A percentile compares a stretch with the other conserved stretches of the same genome.
phyloP scores from a whole-genome alignment of 53 echinoderm and acorn worm genomes.

The Stichopus horrens region DNA sequence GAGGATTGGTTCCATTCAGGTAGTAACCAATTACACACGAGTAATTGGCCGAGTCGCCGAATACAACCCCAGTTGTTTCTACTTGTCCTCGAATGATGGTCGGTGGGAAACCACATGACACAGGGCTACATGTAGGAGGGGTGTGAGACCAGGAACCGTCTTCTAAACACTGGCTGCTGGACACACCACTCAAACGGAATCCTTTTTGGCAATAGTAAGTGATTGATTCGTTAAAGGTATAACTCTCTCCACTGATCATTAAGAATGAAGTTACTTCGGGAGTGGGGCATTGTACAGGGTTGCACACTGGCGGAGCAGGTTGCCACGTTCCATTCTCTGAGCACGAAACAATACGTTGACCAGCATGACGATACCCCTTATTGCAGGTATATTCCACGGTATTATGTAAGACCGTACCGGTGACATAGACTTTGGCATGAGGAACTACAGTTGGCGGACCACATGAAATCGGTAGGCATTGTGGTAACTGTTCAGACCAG shows the following conservation, averaged over 20 bases:
- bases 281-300: slow-evolving; percentile 53
- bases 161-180: slow-evolving; percentile 52
- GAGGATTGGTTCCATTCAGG: slow-evolving; percentile 49
- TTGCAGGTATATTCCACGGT: slow-evolving; percentile 68
- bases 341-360: slow-evolving; percentile 37
- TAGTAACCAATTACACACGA: slow-evolving; percentile 64
- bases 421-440: slow-evolving; percentile 45
- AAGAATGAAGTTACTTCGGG: slow-evolving; percentile 35
- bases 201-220: slow-evolving; percentile 52
- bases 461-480: slow-evolving; percentile 64
- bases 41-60: slow-evolving; percentile 18
- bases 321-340: slow-evolving; percentile 55
- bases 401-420: slow-evolving; percentile 26
- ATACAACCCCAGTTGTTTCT: slow-evolving; percentile 17
- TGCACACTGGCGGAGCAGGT: slow-evolving; percentile 39
- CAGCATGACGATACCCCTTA: slow-evolving; percentile 51
- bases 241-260: slow-evolving; percentile 2
- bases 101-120: slow-evolving; percentile 41
- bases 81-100: slow-evolving; percentile 45
- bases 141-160: slow-evolving; percentile 60
- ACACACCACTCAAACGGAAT: slow-evolving; percentile 51
- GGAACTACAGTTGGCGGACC: slow-evolving; percentile 58
- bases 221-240: slow-evolving; percentile 2
- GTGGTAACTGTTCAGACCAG: slow-evolving; percentile 57
- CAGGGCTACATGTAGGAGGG: slow-evolving; percentile 28